Conservation (phyloP, 1,140 invertebrate species). For the Oncopodura yosiiana region DNA sequence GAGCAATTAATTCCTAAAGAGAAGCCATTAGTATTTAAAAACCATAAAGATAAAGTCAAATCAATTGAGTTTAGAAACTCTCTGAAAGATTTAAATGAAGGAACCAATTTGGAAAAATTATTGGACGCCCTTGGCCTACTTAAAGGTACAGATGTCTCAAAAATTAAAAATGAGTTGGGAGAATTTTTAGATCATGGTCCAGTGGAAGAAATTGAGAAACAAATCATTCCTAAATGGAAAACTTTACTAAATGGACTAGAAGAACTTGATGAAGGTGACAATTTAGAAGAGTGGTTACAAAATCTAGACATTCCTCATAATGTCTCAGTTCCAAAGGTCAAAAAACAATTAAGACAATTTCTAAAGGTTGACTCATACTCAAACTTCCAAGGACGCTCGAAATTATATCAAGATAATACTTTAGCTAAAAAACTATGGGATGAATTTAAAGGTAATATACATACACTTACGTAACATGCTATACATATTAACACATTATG, state of each 20-base stretch:
- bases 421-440: constrained; percentile 7
- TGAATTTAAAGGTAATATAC: constrained; percentile 5
- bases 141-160: not conserved
- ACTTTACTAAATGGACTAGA: not conserved
- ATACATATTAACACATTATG: no score
- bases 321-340: not conserved
- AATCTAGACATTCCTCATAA: constrained; percentile 11
- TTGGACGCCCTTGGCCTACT: constrained; percentile 7
- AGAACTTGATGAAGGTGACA: constrained; percentile 1
- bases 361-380: constrained; percentile 14
- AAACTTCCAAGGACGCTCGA: constrained; percentile 4
- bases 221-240: not conserved
- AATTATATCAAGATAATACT: not conserved
- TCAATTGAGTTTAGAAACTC: not conserved
- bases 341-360: constrained; percentile 10
- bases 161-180: constrained; percentile 1
- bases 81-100: not conserved
- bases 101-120: constrained; percentile 12
- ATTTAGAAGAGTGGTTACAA: constrained; percentile 16
- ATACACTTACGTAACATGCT: no score
- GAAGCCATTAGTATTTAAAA: not conserved
- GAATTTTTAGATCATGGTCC: not conserved
- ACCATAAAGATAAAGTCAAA: not conserved
- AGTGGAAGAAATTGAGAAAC: not conserved
- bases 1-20: no score